Conservation (phyloP, 2,888 invertebrate genomes). For the Agelastica alni region DNA sequence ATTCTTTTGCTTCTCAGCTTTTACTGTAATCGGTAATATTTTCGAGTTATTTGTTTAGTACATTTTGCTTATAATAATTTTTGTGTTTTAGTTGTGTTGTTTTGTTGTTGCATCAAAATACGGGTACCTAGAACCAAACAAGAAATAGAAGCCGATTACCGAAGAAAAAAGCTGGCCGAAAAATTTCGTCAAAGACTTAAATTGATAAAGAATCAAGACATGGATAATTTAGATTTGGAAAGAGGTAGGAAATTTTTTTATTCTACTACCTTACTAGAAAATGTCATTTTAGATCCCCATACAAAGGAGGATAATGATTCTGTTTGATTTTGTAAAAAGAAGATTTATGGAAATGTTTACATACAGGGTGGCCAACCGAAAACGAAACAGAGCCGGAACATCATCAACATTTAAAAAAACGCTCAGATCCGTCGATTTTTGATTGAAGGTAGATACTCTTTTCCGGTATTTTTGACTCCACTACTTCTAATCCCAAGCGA, state of each 20-base stretch:
- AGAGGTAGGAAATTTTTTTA: constrained; percentile 62
- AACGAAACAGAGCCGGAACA: no score
- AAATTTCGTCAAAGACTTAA: constrained; percentile 82
- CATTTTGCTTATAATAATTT: no score
- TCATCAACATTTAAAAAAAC: no score
- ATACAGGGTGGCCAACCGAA: no score
- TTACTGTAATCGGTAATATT: constrained; percentile 68
- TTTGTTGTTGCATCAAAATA: constrained; percentile 90
- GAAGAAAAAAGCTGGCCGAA: constrained; percentile 78
- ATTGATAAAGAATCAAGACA: constrained; percentile 81
- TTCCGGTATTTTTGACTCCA: no score
- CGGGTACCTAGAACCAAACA: constrained; percentile 93
- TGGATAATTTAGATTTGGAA: constrained; percentile 80
- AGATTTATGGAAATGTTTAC: no score
- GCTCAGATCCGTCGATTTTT: no score
- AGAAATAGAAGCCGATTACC: constrained; percentile 92
- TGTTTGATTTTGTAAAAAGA: no score
- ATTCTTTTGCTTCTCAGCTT: constrained; percentile 69
- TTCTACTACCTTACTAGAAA: background rate
- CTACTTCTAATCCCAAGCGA: no score
- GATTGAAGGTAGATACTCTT: no score
- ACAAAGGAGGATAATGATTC: no score
- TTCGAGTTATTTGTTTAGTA: no score
- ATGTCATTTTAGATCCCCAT: background rate
- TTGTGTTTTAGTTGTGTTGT: constrained; percentile 76